A percentile compares a stretch with the other conserved stretches of the same genome.
Conservation (phyloP, 2,113 vertebrate genomes). For the Hystrix brachyura region DNA sequence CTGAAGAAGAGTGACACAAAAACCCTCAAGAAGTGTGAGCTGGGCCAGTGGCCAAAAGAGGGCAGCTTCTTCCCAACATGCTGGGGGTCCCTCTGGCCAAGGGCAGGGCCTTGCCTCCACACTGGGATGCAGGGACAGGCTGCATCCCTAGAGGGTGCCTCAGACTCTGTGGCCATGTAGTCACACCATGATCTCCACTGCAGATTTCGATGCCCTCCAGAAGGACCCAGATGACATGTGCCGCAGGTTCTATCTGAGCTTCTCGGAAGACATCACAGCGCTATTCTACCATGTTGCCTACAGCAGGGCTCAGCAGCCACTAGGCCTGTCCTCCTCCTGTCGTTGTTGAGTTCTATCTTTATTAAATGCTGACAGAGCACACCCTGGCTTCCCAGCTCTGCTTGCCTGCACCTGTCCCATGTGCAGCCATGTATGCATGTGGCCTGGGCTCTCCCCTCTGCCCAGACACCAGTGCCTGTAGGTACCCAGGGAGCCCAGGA, state of each 20-base stretch:
- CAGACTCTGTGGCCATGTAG: too few species aligned
- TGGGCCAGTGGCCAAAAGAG: background rate
- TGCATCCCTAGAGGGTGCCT: background rate
- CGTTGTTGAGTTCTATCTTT: background rate
- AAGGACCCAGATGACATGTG: background rate
- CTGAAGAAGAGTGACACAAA: background rate
- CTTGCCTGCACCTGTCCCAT: rapidly evolving
- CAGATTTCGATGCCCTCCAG: slow-evolving; percentile 49
- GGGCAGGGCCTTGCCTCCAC: too few species aligned
- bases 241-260: slow-evolving; percentile 4
- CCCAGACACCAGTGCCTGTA: too few species aligned
- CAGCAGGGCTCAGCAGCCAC: rapidly evolving
- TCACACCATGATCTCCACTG: background rate
- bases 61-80: too few species aligned
- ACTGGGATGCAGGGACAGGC: background rate
- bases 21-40: slow-evolving; percentile 27
- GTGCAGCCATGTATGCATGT: rapidly evolving
- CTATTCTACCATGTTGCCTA: background rate
- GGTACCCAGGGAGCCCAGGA: background rate
- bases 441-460: too few species aligned
- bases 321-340: rapidly evolving
- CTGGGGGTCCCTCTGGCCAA: too few species aligned
- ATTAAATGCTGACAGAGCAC: slow-evolving; percentile 47
- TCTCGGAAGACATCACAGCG: background rate
- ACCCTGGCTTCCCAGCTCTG: background rate